Percentiles rank a stretch among this genome's conserved stretches.
phyloP scores from a whole-genome alignment of 2,113 vertebrate genomes.

The Pao palembangensis region DNA sequence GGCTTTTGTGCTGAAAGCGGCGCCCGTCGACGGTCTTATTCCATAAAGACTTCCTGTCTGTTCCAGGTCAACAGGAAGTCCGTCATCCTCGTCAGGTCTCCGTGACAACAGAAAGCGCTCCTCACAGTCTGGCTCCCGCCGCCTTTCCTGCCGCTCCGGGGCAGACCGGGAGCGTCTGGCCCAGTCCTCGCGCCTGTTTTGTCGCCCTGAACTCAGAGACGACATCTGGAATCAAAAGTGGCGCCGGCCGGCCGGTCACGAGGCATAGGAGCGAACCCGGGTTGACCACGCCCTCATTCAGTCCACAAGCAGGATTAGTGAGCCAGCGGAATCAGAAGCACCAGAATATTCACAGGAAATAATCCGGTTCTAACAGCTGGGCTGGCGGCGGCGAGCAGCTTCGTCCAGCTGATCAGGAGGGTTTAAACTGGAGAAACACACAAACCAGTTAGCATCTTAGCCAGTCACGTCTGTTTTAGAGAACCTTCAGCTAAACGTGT shows the following conservation, averaged over 20 bases:
- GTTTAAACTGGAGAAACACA: neutral
- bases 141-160: conserved; percentile 31
- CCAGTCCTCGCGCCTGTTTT: conserved; percentile 66
- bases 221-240: conserved; percentile 71
- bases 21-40: neutral
- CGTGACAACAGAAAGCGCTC: neutral
- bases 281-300: too few species aligned
- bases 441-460: neutral
- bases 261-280: conserved; percentile 32
- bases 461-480: conserved; percentile 12
- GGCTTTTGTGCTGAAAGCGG: neutral
- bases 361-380: too few species aligned
- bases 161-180: conserved; percentile 55
- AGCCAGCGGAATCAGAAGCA: neutral
- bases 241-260: conserved; percentile 57
- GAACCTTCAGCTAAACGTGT: conserved; percentile 16
- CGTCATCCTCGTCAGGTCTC: conserved; percentile 44
- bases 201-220: conserved; percentile 66
- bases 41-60: neutral
- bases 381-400: too few species aligned
- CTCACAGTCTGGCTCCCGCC: neutral
- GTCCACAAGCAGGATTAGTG: too few species aligned
- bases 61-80: conserved; percentile 61
- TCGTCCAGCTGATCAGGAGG: neutral
- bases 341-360: neutral